Evolutionary conservation across 2,888 invertebrate species (phyloP), one percentile per base, ranked within the genome.

Genomic region (Cremastinae sp.): DNA sequence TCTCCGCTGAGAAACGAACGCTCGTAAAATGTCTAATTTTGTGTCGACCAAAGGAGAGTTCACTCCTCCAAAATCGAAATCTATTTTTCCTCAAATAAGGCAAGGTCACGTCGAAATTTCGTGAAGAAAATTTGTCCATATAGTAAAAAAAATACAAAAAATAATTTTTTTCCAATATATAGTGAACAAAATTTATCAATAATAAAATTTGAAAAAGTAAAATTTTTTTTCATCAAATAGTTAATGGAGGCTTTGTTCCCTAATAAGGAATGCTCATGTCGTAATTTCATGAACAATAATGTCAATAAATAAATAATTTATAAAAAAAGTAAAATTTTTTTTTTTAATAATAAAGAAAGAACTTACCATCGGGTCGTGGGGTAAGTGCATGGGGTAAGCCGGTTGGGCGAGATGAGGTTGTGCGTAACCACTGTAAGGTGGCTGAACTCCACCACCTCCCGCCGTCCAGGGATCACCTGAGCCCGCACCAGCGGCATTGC

Each of bases 361-460:
- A 75, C 89, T 89, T 83, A 90, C 90, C 90, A 90, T 90, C 80
- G 90, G 90, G 84, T 90, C 91, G 84, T 90, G 91, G 82, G 90
- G 87, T 87, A 90, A 88, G 88, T 90, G 91, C 89, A 90, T 89
- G 43, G 90, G 89, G 80, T 90, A 90, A 72, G 87, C 88, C 74
- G 88, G 88, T 82, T 89, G 90, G 58, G 89, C 86, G 82, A 90
- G 85, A 83, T 90, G 90, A 76, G 90, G 86, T 79, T 89, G 87
- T 77, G 87, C 88, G 80, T 89, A 89, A 79, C 89, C 88, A 78
- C 88, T 87, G 84, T 89, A 89, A 39, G 89, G 89, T 78, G 89
- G 89, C 78, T 89, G 90, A 86, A 92, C 91, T 77, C 92, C 92
- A 71, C 90, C 90, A 75, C 90, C 88, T 78, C 90, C 88, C 78